Evolutionary conservation across 1,140 invertebrate genomes (phyloP).

Genomic region (Pemphigus obesinymphae): DNA sequence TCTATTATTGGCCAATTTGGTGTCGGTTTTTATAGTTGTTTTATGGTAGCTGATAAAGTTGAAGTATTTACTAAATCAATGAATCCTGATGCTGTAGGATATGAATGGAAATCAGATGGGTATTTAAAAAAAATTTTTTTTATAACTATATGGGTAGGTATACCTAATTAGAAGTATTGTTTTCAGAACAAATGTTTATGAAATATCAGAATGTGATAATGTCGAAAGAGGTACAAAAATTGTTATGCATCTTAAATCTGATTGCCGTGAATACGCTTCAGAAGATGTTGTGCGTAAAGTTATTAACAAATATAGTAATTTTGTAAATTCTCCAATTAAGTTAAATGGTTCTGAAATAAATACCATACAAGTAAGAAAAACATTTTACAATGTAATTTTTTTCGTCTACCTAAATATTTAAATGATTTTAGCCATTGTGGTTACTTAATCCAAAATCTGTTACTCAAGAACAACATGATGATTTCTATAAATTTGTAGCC

Average conservation of each 20-base stretch:
- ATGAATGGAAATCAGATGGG: conserved; percentile 87
- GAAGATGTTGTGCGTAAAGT: conserved; percentile 76
- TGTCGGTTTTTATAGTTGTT: conserved; percentile 95
- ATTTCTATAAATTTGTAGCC: conserved; percentile 85
- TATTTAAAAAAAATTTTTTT: conserved; percentile 50
- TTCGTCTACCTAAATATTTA: not conserved
- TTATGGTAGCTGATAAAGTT: conserved; percentile 93
- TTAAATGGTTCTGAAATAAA: conserved; percentile 85
- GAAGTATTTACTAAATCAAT: conserved; percentile 79
- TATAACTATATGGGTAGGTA: not conserved
- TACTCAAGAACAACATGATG: conserved; percentile 76
- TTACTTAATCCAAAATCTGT: conserved; percentile 85
- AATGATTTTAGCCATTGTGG: conserved; percentile 77
- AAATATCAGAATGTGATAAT: conserved; percentile 77
- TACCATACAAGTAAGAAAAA: conserved; percentile 64
- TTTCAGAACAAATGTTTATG: conserved; percentile 76
- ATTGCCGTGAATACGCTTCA: conserved; percentile 82
- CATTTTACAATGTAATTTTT: not conserved
- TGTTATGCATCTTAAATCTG: conserved; percentile 80
- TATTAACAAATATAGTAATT: conserved; percentile 95
- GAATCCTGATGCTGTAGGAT: conserved; percentile 60
- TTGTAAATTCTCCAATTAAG: conserved; percentile 87
- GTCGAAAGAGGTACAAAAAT: conserved; percentile 90
- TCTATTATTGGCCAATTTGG: conserved; percentile 97
- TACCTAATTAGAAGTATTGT: not conserved